Base-by-base conservation (phyloP, 2,113 vertebrate genomes). In the Stigmatopora nigra region DNA sequence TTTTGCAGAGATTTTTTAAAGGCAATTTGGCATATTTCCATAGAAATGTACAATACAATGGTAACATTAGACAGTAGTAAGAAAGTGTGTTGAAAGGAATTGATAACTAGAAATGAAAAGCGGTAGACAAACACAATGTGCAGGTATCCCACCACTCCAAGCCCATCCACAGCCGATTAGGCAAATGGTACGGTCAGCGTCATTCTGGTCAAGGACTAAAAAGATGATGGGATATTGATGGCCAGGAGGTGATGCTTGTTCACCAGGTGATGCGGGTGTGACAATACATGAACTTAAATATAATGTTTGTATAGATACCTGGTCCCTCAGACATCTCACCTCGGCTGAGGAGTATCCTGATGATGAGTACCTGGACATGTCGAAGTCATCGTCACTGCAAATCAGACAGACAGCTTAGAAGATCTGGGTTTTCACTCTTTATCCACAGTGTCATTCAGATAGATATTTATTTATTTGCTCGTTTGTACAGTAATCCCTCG, bases 281-380 rank as follows among this genome's bases (percentile, higher is more conserved):
- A 73, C 51, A 62, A 72, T 68, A 77, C 73, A 63, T 74, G 71
- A 84, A 63, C 67, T 60, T 57, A 75, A 77, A 76, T 79, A 85
- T 78, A 84, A 81, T 76, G 76, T 78, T 74, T 72, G 73, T 57
- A 82, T 86, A 89, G 72, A 82, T 89, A 90, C 89, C 90, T 90
- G 88, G 80, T 89, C 87, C 85, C 87, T 91, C 83, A 91, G 83
- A 89, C 87, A 89, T 92, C 96, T 96, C 93, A 99, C 97, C 95
- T 99, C 95, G 83, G 97, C 96, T 78, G 97, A 99, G 81, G 96
- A 99, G 86, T 99, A 99, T 90, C 97, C 97, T 63, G 97, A 99
- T 14, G 97, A 99, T 11, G 97, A 99, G 59, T 99, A 98, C 91
- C 95, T 94, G 83, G 97, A 99, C 95, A 99, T 94, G 84, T 99